Evolutionary conservation across 2,797 vertebrate species (phyloP), one percentile per base, ranked within the genome.

Genomic region (Sebastes taczanowskii): DNA sequence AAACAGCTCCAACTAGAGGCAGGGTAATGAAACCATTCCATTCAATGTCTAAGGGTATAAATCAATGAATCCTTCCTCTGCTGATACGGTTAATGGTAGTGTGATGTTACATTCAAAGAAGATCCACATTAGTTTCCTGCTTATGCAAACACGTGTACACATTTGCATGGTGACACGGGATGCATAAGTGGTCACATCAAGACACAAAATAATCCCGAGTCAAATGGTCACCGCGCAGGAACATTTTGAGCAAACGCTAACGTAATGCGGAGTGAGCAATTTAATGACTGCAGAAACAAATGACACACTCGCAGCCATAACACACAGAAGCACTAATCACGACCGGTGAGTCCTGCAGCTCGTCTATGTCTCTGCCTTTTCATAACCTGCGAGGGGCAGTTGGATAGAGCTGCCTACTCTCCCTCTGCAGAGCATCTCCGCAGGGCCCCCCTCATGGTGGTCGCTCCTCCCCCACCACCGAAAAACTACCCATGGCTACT

Each of bases 401-500:
- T 81, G 82, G 84, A 87, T 79, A 49, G 77, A 87, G 68, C 69
- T 25, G 71, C 63, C 34, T 34, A 68, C 71, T 71, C 82, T 72
- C 82, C 77, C 82, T 87, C 88, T 71, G 83, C 82, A 82, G 84
- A 83, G 80, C 80, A 77, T 86, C 80, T 82, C 82, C 68, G 91
- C 82, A 64, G 83, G 76, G 69, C 77, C 66, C 74, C 53, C 88
- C 80, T 87, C 83, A 71, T 22, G 86, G 86, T 85, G 86, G 83
- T 85, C 85, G 66, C 73, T 73, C 77, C 87, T 77, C 23, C 60
- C 77, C 67, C 11, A 16, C 67, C 60, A 61, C 74, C 70, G 73
- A 90, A 87, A 86, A 89, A 84, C 81, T 88, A 92, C 90, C 88
- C 90, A 77, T 90, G 90, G 91, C 91, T 91, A 89, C 91, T 93